Evolutionary conservation across 2,888 invertebrate species (phyloP).

Genomic region (Temnothorax unifasciatus): DNA sequence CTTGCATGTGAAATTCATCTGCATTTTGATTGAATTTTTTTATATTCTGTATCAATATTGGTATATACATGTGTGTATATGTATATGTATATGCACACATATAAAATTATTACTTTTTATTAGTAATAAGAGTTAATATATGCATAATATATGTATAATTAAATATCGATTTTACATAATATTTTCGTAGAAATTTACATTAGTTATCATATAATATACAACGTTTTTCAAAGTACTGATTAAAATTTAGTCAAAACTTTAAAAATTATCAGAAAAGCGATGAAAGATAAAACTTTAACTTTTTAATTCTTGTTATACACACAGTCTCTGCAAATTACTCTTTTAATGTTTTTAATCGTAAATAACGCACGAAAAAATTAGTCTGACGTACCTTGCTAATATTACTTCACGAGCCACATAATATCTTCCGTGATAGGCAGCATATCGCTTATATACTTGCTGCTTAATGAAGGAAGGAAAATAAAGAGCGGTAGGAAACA

Average conservation of each 20-base stretch:
- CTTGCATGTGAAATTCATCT: constrained; percentile 15
- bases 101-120: neutral
- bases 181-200: neutral
- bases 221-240: neutral
- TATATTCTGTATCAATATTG: constrained; percentile 43
- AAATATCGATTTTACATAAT: neutral
- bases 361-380: constrained; percentile 21
- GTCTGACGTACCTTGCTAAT: constrained; percentile 24
- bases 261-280: neutral
- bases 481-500: constrained; percentile 11
- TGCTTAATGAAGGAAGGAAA: constrained; percentile 44
- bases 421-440: constrained; percentile 49
- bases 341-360: constrained; percentile 23
- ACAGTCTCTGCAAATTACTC: neutral
- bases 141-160: neutral
- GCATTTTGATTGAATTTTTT: constrained; percentile 33
- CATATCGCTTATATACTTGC: constrained; percentile 37
- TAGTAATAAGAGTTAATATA: neutral
- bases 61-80: neutral
- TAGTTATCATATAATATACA: neutral
- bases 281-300: neutral
- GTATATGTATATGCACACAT: neutral
- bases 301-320: constrained; percentile 6
- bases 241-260: neutral
- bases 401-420: constrained; percentile 30